Base-by-base conservation (phyloP, 2,888 invertebrate genomes). In the Nomada flava region DNA sequence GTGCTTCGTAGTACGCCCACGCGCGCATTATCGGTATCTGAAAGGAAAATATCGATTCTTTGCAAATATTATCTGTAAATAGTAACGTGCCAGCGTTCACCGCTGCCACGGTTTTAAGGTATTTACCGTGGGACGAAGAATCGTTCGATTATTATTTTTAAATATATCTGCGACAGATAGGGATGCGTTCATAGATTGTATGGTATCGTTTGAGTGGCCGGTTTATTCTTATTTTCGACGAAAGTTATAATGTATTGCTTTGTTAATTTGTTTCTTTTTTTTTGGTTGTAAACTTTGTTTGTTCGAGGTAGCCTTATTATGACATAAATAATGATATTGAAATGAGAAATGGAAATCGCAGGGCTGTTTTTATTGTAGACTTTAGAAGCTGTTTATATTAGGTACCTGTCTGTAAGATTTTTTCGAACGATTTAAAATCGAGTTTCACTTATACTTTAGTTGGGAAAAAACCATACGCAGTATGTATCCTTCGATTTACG, bases 11-110 rank as follows among this genome's bases (percentile, higher is more conserved):
- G 69, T 68, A 73, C 70, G 53, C 71, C 74, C 75, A 76, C 82
- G 82, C 74, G 47, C 63, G 70, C 60, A 53, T 77, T 83, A 83
- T 83, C 83, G 76, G 23, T 73, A 76, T 76, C 82, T 47, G 36
- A 69, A 67, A 68, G 50, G 62, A 70, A 65, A 77, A 67, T 74
- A 82, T 82, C 72, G 76, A 82, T 73, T 76, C 82, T 73, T 65
- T 13, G 81, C 76, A 81, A 80, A 71, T 80, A 82, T 82, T 71
- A 57, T 79, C 72, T 67, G 62, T 78, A 80, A 79, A 73, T 50
- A 74, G 57, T 59, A 57, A 70, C 70, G 65, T 52, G 71, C 67
- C 67, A 70, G 67, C 79, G 79, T 57, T 44, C 68, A 36, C 26
- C 62, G 42, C 26, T 44, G 47, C 15, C 36, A 59, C 72, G 47